phyloP scores from a whole-genome alignment of 2,888 invertebrate species.

The Myopa tessellatipennis region DNA sequence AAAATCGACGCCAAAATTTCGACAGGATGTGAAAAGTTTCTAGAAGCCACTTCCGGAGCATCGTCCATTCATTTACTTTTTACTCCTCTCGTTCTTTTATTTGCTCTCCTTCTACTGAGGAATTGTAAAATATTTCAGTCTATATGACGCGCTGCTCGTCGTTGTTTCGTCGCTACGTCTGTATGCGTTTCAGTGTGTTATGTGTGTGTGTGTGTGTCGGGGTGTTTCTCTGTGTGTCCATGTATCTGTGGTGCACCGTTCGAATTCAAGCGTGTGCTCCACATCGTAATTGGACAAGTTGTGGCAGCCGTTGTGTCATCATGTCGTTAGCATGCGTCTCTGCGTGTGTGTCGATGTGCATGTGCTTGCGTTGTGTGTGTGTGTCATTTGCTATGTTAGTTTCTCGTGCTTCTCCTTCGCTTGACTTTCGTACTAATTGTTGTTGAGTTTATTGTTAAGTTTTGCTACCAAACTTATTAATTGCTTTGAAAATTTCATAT shows the following conservation, averaged over 20 bases:
- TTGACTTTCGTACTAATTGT: slow-evolving; percentile 21
- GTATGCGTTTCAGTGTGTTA: too few species aligned
- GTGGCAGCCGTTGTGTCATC: slow-evolving; percentile 27
- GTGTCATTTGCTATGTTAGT: not conserved
- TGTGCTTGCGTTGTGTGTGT: not conserved
- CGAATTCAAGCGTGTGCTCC: slow-evolving; percentile 6
- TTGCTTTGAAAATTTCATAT: slow-evolving; percentile 12
- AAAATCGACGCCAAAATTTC: slow-evolving; percentile 31
- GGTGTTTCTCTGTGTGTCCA: not conserved
- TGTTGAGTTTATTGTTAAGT: slow-evolving; percentile 9
- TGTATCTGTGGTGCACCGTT: slow-evolving; percentile 15
- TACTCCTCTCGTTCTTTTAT: too few species aligned
- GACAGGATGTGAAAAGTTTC: slow-evolving; percentile 30
- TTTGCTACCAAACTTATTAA: slow-evolving; percentile 14
- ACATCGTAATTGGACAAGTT: slow-evolving; percentile 32
- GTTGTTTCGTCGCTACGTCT: not conserved
- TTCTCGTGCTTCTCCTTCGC: not conserved
- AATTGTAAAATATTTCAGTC: not conserved
- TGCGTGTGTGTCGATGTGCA: not conserved
- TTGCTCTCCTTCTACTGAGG: too few species aligned
- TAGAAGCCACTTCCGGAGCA: slow-evolving; percentile 32
- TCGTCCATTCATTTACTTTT: not conserved
- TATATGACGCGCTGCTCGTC: not conserved
- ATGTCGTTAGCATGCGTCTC: slow-evolving; percentile 7
- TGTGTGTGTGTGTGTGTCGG: not conserved